Evolutionary conservation across 2,888 invertebrate genomes (phyloP).

Genomic region (Lacanobia oleracea): DNA sequence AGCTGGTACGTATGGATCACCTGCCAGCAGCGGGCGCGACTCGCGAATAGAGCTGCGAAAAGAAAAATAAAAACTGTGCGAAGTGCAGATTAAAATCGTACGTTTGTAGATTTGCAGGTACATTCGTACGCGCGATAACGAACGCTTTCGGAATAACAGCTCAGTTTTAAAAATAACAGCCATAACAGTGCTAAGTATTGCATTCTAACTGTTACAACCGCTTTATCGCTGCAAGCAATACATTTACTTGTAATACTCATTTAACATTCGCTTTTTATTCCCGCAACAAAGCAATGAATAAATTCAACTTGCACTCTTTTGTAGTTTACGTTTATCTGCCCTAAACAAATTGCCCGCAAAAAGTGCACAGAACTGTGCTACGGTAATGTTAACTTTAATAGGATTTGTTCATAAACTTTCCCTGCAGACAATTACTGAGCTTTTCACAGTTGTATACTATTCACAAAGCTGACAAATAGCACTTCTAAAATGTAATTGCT

Average conservation of each 20-base stretch:
- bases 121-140: conserved; percentile 52
- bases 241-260: conserved; percentile 23
- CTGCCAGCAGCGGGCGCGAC: conserved; percentile 62
- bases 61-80: conserved; percentile 61
- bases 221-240: conserved; percentile 23
- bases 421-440: conserved; percentile 13
- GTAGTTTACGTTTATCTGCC: conserved; percentile 12
- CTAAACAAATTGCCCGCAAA: conserved; percentile 24
- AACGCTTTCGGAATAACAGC: conserved; percentile 51
- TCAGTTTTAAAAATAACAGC: conserved; percentile 18
- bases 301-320: conserved; percentile 15
- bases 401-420: conserved; percentile 39
- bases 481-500: conserved; percentile 17
- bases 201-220: conserved; percentile 15
- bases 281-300: conserved; percentile 1
- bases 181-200: conserved; percentile 30
- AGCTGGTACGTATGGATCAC: conserved; percentile 58
- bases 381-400: conserved; percentile 35
- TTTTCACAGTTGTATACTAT: conserved; percentile 14
- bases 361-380: conserved; percentile 6
- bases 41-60: conserved; percentile 50
- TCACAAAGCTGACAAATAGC: conserved; percentile 15
- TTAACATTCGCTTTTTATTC: conserved; percentile 18
- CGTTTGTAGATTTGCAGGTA: conserved; percentile 45
- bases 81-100: conserved; percentile 64